Percentiles rank a stretch among this genome's conserved stretches.
Evolutionary conservation across 2,113 vertebrate genomes (phyloP).

Genomic region (Gracilinanus agilis): DNA sequence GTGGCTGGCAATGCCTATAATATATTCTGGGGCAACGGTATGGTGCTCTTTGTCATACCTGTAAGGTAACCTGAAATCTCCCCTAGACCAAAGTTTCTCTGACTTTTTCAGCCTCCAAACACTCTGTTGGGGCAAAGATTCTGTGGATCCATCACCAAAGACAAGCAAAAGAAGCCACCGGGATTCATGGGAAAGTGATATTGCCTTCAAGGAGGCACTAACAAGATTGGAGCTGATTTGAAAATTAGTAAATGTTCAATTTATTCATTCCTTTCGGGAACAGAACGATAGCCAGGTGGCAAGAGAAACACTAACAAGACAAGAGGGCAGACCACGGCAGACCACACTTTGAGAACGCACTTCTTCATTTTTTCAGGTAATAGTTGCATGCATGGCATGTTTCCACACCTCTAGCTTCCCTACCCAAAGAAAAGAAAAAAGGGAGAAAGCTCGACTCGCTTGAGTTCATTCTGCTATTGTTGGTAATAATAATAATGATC

Average conservation of each 20-base stretch:
- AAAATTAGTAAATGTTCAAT: conserved; percentile 20
- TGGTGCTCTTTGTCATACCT: conserved; percentile 44
- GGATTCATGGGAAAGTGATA: conserved; percentile 23
- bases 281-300: conserved; percentile 37
- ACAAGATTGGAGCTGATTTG: background rate
- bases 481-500: background rate
- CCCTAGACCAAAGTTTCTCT: background rate
- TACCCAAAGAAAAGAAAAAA: conserved; percentile 45
- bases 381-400: background rate
- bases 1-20: conserved; percentile 26
- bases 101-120: conserved; percentile 14
- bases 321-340: conserved; percentile 9
- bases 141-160: background rate
- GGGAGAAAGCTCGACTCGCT: conserved; percentile 5
- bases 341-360: conserved; percentile 36
- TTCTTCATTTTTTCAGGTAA: conserved; percentile 35
- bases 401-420: conserved; percentile 21
- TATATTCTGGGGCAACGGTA: conserved; percentile 33
- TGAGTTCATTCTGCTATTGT: conserved; percentile 29
- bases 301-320: conserved; percentile 22
- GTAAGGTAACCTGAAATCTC: conserved; percentile 53
- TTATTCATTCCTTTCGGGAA: conserved; percentile 36
- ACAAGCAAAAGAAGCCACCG: background rate
- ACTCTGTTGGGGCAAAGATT: background rate
- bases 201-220: conserved; percentile 15